Base-by-base conservation (phyloP, 2,888 invertebrate species). In the Acanthosepion esculentum region DNA sequence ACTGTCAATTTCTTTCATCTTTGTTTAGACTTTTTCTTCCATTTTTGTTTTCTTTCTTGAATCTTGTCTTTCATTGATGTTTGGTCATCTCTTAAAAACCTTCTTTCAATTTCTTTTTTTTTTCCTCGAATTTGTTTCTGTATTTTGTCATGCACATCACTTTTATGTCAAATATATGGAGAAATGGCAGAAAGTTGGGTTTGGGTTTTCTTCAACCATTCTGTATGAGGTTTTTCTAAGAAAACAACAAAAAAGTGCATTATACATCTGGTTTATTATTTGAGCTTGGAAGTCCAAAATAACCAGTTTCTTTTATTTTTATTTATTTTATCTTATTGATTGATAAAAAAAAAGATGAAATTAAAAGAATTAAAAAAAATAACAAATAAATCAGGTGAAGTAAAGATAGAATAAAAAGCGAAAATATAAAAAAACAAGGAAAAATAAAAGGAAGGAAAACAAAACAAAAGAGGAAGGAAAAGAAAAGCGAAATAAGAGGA, bases 21-120 rank as follows among this genome's bases (percentile, higher is more conserved):
- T n/a, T 12, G 15, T 78, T 78, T 10, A n/a, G 18, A 15, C n/a
- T n/a, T 78, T 15, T 26, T 26, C 29, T 64, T 7, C 23, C 64
- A 26, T 64, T 26, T 23, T 64, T 26, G 23, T 23, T 26, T 26
- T 64, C 0, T 64, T 78, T 41, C 41, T 41, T 41, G 41, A 41
- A 41, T 41, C 41, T 41, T 41, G 41, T 41, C 41, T 2, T 78
- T 78, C 33, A 18, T 78, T 78, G 29, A 78, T 78, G 78, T 78
- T n/a, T 78, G 78, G n/a, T 78, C 78, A 78, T 78, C n/a, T 15
- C n/a, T 78, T 78, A 78, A 78, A 78, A 78, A 78, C 78, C n/a
- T 4, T n/a, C 78, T 78, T 78, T 33, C n/a, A 78, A 78, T 78
- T 33, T 15, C 12, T 20, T 55, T 55, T 55, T 55, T 55, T 55